Percentiles rank a stretch among this genome's conserved stretches.
Evolutionary conservation across 1,140 invertebrate species (phyloP).

Genomic region (Sipha flava): DNA sequence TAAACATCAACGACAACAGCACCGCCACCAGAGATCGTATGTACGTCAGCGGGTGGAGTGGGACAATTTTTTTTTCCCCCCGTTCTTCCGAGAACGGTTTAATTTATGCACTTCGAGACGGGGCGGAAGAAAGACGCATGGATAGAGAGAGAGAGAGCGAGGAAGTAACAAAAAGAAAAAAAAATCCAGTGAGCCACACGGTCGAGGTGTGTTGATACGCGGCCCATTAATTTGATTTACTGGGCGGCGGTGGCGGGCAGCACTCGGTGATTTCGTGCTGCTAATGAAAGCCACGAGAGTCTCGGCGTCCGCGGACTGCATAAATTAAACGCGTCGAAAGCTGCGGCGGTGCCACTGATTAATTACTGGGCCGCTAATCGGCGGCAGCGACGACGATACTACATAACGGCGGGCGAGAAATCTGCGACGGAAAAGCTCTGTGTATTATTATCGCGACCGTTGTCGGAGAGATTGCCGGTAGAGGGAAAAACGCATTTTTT

Average conservation of each 20-base stretch:
- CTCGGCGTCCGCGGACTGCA: background rate
- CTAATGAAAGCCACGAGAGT: constrained; percentile 10
- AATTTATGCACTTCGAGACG: background rate
- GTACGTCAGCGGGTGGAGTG: background rate
- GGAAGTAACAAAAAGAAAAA: background rate
- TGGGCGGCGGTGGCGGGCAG: background rate
- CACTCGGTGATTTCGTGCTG: background rate
- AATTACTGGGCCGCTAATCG: constrained; percentile 14
- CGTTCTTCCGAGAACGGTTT: background rate
- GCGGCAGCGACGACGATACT: background rate
- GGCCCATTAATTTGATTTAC: constrained; percentile 30
- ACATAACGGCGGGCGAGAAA: background rate
- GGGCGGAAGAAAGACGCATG: background rate
- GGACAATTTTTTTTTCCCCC: background rate
- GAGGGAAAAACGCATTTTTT: too few species aligned
- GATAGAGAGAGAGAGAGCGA: too few species aligned
- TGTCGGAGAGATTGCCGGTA: too few species aligned
- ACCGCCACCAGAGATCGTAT: background rate
- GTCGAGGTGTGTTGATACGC: constrained; percentile 22
- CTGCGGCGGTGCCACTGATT: background rate
- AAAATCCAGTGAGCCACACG: background rate
- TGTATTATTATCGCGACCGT: too few species aligned
- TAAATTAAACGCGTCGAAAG: constrained; percentile 1
- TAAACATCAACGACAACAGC: too few species aligned
- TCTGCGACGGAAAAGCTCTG: background rate